Evolutionary conservation across 2,113 vertebrate genomes (phyloP).

Genomic region (Strigops habroptila): DNA sequence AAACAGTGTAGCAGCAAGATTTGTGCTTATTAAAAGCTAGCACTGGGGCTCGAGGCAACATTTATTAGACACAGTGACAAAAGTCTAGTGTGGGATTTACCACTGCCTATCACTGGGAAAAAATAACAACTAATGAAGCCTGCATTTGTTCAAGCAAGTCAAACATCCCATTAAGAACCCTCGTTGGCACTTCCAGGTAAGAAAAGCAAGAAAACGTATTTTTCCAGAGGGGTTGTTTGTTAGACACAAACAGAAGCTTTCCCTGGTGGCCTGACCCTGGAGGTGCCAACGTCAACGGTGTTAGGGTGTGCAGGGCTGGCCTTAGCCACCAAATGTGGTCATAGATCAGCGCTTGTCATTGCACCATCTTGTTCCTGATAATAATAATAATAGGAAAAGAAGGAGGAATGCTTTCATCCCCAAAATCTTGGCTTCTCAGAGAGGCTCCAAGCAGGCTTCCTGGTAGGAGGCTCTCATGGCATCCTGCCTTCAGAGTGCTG

Average conservation of each 20-base stretch:
- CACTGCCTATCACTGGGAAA: neutral
- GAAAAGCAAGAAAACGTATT: neutral
- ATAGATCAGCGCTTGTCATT: rapidly evolving
- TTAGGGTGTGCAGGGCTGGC: neutral
- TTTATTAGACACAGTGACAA: constrained; percentile 6
- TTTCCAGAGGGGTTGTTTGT: neutral
- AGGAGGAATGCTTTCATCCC: neutral
- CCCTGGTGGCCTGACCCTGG: neutral
- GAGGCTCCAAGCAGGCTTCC: too few species aligned
- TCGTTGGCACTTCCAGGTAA: neutral
- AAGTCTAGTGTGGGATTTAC: constrained; percentile 9
- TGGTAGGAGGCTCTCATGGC: neutral
- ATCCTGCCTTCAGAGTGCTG: neutral
- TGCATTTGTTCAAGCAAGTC: constrained; percentile 7
- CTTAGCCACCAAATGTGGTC: rapidly evolving
- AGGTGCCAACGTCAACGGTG: rapidly evolving
- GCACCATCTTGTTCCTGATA: neutral
- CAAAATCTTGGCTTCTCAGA: neutral
- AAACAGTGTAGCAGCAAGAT: neutral
- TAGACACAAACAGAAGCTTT: neutral
- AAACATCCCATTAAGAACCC: neutral
- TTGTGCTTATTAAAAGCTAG: constrained; percentile 31
- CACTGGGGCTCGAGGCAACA: neutral
- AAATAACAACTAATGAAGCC: neutral
- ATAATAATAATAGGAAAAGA: neutral